These are phyloP conservation scores for Fulmarus glacialis DNA, from an alignment of 2,113 vertebrate species.

Conservation along the genomic window DNA sequence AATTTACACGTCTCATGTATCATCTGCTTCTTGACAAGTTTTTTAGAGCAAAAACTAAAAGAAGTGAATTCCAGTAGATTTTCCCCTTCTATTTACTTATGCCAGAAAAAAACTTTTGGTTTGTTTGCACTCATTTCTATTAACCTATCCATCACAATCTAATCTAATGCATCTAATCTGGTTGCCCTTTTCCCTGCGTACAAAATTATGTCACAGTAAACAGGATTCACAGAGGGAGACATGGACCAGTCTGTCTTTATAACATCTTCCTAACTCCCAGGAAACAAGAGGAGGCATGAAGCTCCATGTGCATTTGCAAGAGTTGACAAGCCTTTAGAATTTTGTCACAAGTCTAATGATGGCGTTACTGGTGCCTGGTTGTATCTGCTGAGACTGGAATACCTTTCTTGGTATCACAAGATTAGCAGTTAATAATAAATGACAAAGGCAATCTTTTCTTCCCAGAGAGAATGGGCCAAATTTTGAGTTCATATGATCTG, in stretches of 20 bases:
- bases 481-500: background rate
- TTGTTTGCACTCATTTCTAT: background rate
- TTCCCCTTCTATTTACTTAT: background rate
- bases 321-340: background rate
- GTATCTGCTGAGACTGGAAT: background rate
- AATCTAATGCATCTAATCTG: background rate
- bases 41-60: background rate
- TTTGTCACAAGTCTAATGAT: background rate
- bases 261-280: background rate
- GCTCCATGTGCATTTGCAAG: background rate
- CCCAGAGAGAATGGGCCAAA: background rate
- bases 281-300: background rate
- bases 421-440: background rate
- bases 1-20: background rate
- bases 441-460: background rate
- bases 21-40: background rate
- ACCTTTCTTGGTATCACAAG: background rate
- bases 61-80: background rate
- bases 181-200: background rate
- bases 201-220: background rate
- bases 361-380: background rate
- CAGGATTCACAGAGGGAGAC: background rate
- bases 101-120: background rate
- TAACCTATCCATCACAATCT: background rate
- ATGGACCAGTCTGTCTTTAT: background rate